Base-by-base conservation (phyloP, 2,888 invertebrate species). In the Cephus pygmeus region DNA sequence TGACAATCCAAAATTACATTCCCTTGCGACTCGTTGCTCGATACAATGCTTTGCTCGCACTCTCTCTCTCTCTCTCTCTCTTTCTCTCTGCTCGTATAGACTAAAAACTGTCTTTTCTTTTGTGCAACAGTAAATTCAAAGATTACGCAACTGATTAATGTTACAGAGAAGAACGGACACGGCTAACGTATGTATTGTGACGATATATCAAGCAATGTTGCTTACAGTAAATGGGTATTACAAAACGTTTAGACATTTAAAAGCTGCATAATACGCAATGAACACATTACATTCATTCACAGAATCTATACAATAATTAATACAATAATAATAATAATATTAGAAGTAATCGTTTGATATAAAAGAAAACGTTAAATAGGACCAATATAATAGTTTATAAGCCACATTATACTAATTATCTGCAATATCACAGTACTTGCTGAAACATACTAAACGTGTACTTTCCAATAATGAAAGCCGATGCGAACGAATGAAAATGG, bases 381-480 rank as follows among this genome's bases (percentile, higher is more conserved):
- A 85, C 83, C 83, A 84, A 87, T 86, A 79, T 79, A 80, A 88
- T 84, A 85, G 85, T 86, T 33, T 87, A 86, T 87, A 89, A 90
- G 88, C 88, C 89, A 89, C 84, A 86, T 89, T 90, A 90, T 84
- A 85, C 89, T 90, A 90, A 89, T 89, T 88, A 90, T 89, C 87
- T 89, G 90, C 90, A 91, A 91, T 91, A 91, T 91, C 91, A 91
- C 91, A 91, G 91, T 91, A 91, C 87, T 91, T 90, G 88, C 88
- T 90, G 89, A 90, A 91, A 90, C 87, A 88, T 89, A 88, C 87
- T 87, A 88, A 88, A 88, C 86, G 84, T 85, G 81, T 86, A 86
- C 83, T 87, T 89, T 87, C 83, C 83, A 80, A 87, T 86, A 34
- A 85, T 84, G 81, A 84, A 86, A 87, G 85, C 87, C 85, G 84